These are phyloP conservation scores for Archilochus colubris DNA, from an alignment of 2,113 vertebrate genomes.

Conservation along the genomic window DNA sequence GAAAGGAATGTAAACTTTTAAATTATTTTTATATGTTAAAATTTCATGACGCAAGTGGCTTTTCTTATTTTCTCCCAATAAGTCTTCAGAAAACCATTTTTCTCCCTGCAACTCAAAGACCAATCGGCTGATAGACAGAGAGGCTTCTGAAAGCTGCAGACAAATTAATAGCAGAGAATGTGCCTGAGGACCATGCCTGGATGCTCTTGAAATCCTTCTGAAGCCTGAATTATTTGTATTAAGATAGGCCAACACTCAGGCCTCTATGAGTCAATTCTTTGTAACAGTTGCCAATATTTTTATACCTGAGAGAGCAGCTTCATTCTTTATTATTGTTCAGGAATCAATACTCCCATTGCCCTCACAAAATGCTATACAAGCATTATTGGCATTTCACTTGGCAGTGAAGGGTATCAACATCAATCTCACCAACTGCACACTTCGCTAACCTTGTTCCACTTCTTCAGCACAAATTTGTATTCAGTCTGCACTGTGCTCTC, in stretches of 20 bases:
- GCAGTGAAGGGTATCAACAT: slow-evolving; percentile 87
- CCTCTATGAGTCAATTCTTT: slow-evolving; percentile 83
- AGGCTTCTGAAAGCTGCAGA: slow-evolving; percentile 66
- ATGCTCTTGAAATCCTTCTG: slow-evolving; percentile 78
- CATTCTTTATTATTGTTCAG: slow-evolving; percentile 89
- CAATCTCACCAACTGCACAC: slow-evolving; percentile 82
- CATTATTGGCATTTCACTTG: slow-evolving; percentile 92
- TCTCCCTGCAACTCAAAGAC: slow-evolving; percentile 61
- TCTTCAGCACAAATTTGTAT: slow-evolving; percentile 69
- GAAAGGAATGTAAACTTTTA: background rate
- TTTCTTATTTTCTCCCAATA: slow-evolving; percentile 56
- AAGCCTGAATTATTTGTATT: slow-evolving; percentile 85
- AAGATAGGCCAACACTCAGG: slow-evolving; percentile 79
- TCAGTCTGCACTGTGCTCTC: slow-evolving; percentile 33
- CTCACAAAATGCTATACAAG: slow-evolving; percentile 92
- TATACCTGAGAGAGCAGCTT: slow-evolving; percentile 87
- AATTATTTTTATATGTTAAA: slow-evolving; percentile 24
- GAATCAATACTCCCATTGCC: slow-evolving; percentile 88
- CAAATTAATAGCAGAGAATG: slow-evolving; percentile 78
- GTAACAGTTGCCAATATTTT: slow-evolving; percentile 89
- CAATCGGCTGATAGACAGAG: slow-evolving; percentile 72
- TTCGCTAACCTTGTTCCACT: slow-evolving; percentile 75
- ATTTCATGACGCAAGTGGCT: slow-evolving; percentile 39
- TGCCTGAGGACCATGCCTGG: slow-evolving; percentile 74
- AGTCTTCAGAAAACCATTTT: slow-evolving; percentile 76